Conservation (phyloP, 1,140 invertebrate species). For the Drosophila persimilis region DNA sequence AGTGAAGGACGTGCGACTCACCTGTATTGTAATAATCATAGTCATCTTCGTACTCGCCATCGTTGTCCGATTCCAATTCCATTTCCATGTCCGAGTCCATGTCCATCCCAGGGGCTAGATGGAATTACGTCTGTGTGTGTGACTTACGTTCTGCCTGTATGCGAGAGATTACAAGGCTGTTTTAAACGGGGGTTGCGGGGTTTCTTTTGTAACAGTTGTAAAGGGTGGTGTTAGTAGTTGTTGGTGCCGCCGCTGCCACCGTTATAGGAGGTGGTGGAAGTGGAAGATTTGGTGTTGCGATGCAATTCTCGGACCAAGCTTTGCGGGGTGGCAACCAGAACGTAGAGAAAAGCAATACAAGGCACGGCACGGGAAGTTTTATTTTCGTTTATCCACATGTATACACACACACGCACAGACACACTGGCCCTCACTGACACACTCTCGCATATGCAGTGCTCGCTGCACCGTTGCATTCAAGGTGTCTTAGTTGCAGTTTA, state of each 20-base stretch:
- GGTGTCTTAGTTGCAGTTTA: conserved; percentile 41
- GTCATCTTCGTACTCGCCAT: conserved; percentile 69
- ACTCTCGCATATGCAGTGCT: conserved; percentile 22
- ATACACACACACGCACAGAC: conserved; percentile 24
- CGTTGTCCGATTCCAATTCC: conserved; percentile 74
- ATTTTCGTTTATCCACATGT: conserved; percentile 58
- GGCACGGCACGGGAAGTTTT: conserved; percentile 41
- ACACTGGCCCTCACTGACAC: conserved; percentile 17
- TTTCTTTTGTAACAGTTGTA: conserved; percentile 48
- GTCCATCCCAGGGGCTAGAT: conserved; percentile 16
- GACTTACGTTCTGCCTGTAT: conserved; percentile 11
- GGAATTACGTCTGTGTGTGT: conserved; percentile 19
- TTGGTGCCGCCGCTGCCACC: conserved; percentile 16
- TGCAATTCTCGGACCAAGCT: conserved; percentile 42
- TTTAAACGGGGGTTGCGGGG: conserved; percentile 35
- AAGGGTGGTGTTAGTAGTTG: conserved; percentile 49
- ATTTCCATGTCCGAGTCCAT: conserved; percentile 77
- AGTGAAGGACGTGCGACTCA: conserved; percentile 41
- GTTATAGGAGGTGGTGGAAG: conserved; percentile 36
- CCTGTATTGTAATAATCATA: conserved; percentile 75
- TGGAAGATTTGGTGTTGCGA: conserved; percentile 41
- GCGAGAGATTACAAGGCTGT: conserved; percentile 20
- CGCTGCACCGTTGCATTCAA: conserved; percentile 43
- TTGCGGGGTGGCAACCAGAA: conserved; percentile 43
- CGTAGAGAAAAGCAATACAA: too few species aligned